Conservation (phyloP, 2,888 invertebrate species). For the Athripsodes cinereus region DNA sequence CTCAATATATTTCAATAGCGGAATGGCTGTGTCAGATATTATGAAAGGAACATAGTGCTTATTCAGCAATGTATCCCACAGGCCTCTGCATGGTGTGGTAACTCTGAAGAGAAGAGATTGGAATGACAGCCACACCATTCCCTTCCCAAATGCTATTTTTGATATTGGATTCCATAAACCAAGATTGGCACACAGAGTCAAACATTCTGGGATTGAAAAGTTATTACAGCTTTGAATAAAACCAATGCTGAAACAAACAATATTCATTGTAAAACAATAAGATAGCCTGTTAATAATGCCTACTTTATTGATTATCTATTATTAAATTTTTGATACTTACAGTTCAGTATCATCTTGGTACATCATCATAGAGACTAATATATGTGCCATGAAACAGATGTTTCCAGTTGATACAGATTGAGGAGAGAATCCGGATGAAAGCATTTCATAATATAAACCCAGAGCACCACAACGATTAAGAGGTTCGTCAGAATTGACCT, state of each 20-base stretch:
- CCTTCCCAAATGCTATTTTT: slow-evolving; percentile 17
- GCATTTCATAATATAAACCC: slow-evolving; percentile 21
- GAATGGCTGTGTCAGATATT: slow-evolving; percentile 35
- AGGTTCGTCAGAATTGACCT: slow-evolving; percentile 24
- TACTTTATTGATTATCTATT: too few relatives aligned
- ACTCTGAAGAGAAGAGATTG: slow-evolving; percentile 36
- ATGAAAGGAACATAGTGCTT: slow-evolving; percentile 47
- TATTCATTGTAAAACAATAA: not conserved
- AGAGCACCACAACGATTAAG: slow-evolving; percentile 22
- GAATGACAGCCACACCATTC: slow-evolving; percentile 35
- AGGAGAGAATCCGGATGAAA: slow-evolving; percentile 19
- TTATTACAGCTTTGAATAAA: slow-evolving; percentile 17
- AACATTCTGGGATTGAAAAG: slow-evolving; percentile 17
- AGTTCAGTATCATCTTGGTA: slow-evolving; percentile 12
- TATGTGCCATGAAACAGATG: slow-evolving; percentile 21
- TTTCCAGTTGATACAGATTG: slow-evolving; percentile 21
- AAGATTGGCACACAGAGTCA: slow-evolving; percentile 36
- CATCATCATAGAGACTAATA: slow-evolving; percentile 10
- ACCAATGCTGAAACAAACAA: slow-evolving; percentile 20
- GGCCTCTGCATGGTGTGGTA: slow-evolving; percentile 35
- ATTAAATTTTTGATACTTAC: slow-evolving; percentile 10
- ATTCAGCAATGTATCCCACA: slow-evolving; percentile 40
- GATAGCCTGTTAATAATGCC: not conserved
- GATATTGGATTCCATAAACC: slow-evolving; percentile 45
- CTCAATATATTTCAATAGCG: slow-evolving; percentile 45